A percentile compares a stretch with the other conserved stretches of the same genome.
Evolutionary conservation across 2,888 invertebrate genomes (phyloP).

Genomic region (Calliopum simillimum): DNA sequence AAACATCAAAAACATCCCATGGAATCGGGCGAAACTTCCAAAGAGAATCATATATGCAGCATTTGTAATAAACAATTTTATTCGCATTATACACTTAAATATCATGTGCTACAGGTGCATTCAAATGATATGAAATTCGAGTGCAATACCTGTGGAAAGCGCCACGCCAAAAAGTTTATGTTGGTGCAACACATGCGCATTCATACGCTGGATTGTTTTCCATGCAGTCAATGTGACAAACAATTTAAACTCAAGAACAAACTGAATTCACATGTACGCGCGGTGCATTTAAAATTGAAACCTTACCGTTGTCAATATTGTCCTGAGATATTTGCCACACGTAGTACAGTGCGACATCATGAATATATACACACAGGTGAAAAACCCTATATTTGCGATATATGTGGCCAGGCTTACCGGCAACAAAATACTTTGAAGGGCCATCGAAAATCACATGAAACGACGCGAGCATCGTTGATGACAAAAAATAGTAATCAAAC

Average conservation of each 20-base stretch:
- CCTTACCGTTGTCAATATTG: slow-evolving; percentile 45
- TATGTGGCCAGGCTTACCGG: slow-evolving; percentile 45
- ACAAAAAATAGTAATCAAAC: slow-evolving; percentile 27
- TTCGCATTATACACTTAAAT: slow-evolving; percentile 41
- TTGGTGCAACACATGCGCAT: slow-evolving; percentile 44
- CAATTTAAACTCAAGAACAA: slow-evolving; percentile 44
- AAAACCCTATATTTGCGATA: slow-evolving; percentile 46
- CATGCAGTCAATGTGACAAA: slow-evolving; percentile 44
- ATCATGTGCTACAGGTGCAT: slow-evolving; percentile 43
- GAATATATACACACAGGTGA: slow-evolving; percentile 48
- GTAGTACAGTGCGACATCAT: slow-evolving; percentile 46
- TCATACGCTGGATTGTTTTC: slow-evolving; percentile 41
- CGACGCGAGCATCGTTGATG: slow-evolving; percentile 17
- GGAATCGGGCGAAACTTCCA: slow-evolving; percentile 48
- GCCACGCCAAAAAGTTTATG: slow-evolving; percentile 42
- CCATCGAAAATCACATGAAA: slow-evolving; percentile 55
- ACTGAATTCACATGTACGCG: slow-evolving; percentile 42
- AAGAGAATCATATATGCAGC: slow-evolving; percentile 50
- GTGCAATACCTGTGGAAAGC: slow-evolving; percentile 42
- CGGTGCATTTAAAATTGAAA: slow-evolving; percentile 46
- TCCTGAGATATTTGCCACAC: slow-evolving; percentile 44
- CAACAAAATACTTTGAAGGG: slow-evolving; percentile 48
- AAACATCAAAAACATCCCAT: slow-evolving; percentile 59
- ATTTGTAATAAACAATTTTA: slow-evolving; percentile 43
- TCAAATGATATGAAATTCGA: slow-evolving; percentile 39